Evolutionary conservation across 1,140 invertebrate species (phyloP), one percentile per base, ranked within the genome.

Genomic region (Cepaea nemoralis): DNA sequence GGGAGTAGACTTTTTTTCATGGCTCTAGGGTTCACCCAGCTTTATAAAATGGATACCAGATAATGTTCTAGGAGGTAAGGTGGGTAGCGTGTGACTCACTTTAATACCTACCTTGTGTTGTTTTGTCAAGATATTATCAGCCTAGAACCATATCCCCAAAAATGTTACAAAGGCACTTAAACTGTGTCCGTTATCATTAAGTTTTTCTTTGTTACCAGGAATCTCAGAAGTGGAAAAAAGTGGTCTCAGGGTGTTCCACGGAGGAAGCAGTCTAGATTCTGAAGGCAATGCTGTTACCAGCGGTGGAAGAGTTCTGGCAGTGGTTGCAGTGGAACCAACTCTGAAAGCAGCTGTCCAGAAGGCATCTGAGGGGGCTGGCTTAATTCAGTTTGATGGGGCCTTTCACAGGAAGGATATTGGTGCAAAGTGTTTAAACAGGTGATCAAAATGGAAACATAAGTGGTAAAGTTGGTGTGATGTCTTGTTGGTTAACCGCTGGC

Each of bases 331-430:
- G 31, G 94, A 94, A 10, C 86, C 92, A 31, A 93, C 94, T 24
- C 92, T 98, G n/a, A 91, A 94, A 31, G 89, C 92, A 37, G 96
- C 96, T 3, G 94, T 95, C 3, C 75, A 84, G 35, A 82, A 84
- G 27, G 94, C 94, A 0, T 93, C 94, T 85, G 84, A 84, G 59
- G 91, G 90, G 14, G 95, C 96, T 2, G 90, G 92, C 77, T 93
- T 94, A 35, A 95, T 99, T 70, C 90, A 93, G 37, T 99, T 99
- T 92, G 94, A 95, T 24, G 96, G 96, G 6, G 94, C 94, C 50
- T 96, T 97, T 88, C 96, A 94, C 89, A 93, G 98, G 84, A 95
- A 92, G 81, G 98, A 99, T 89, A 99, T 99, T 90, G 97, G 95
- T 10, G 94, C 95, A 82, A 95, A 96, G 89, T 95, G 95, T 67